Evolutionary conservation across 2,113 vertebrate species (phyloP), one percentile per base, ranked within the genome.

Genomic region (Haemorhous mexicanus): DNA sequence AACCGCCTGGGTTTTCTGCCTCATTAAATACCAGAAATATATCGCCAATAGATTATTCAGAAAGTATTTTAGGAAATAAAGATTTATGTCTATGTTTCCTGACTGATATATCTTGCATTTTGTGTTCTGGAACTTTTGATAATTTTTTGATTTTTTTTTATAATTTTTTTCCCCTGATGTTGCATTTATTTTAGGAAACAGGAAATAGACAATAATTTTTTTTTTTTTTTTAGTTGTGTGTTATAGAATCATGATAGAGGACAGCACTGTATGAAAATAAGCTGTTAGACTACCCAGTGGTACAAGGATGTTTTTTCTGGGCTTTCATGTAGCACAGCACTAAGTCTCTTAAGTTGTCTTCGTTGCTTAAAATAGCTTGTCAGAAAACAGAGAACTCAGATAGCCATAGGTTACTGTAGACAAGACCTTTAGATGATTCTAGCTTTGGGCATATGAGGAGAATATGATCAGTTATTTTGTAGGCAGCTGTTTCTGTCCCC

Each of bases 401-500:
- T 84, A 93, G 59, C 55, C 72, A 74, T 47, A 63, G 75, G 78
- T 80, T 90, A 73, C 9, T 15, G 32, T 16, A 75, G 58, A 78
- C 1, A 2, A 91, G 74, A 75, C 46, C 44, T 93, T 87, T 84
- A 81, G 58, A 21, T 55, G 44, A 84, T 81, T 86, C 43, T 68
- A 75, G 44, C 72, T 93, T 75, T 84, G 41, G 87, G 72, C 68
- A n/a, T 58, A 22, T 67, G 87, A 94, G 32, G 52, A 64, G 72
- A 92, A 90, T 91, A 67, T n/a, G 68, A 93, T 72, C 72, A 81
- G 27, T 67, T 70, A 67, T 94, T 90, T 88, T 68, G 68, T 41
- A 90, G 82, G 85, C 68, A 92, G 75, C 82, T 94, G 84, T 53
- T 93, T 86, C 85, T 93, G 75, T 83, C 72, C 72, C 50, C 83